These are phyloP conservation scores for Lordiphosa andalusiaca DNA, from an alignment of 2,888 invertebrate genomes.

Conservation along the genomic window DNA sequence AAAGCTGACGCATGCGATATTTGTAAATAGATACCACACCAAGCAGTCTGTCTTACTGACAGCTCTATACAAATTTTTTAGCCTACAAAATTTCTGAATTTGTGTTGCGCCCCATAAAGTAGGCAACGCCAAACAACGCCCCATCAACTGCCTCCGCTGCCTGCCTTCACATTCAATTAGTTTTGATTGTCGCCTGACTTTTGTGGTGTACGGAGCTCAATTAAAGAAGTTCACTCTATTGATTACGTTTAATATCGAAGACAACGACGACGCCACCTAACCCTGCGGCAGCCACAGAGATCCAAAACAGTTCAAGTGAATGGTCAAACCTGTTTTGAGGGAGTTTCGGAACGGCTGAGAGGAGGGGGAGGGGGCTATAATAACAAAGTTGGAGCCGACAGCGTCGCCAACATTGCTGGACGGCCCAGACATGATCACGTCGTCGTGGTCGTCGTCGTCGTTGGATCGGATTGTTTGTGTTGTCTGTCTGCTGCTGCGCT, in stretches of 20 bases:
- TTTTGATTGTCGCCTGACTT: slow-evolving; percentile 64
- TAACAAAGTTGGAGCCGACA: slow-evolving; percentile 65
- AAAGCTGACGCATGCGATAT: slow-evolving; percentile 53
- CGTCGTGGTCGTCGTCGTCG: slow-evolving; percentile 40
- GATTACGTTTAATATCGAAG: slow-evolving; percentile 67
- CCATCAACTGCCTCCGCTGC: neutral
- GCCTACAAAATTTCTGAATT: too few relatives aligned
- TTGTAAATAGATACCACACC: slow-evolving; percentile 14
- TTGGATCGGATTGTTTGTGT: slow-evolving; percentile 31
- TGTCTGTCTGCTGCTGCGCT: slow-evolving; percentile 41
- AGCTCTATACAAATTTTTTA: neutral
- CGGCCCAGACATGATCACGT: slow-evolving; percentile 70
- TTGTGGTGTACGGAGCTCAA: slow-evolving; percentile 50
- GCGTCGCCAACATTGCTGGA: slow-evolving; percentile 67
- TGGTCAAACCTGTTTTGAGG: slow-evolving; percentile 62
- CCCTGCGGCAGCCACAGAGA: slow-evolving; percentile 12
- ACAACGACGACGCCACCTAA: slow-evolving; percentile 25
- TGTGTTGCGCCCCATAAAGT: too few relatives aligned
- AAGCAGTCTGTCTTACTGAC: slow-evolving; percentile 12
- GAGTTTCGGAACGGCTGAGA: slow-evolving; percentile 10
- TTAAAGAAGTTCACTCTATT: slow-evolving; percentile 71
- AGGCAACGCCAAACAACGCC: slow-evolving; percentile 2
- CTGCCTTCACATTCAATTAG: slow-evolving; percentile 57
- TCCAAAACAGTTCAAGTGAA: slow-evolving; percentile 38
- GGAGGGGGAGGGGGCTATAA: slow-evolving; percentile 46